A percentile compares a stretch with the other conserved stretches of the same genome.
Evolutionary conservation across 92 coral and sea anemone genomes (phyloP).

Genomic region (Chrysogorgia sp.): DNA sequence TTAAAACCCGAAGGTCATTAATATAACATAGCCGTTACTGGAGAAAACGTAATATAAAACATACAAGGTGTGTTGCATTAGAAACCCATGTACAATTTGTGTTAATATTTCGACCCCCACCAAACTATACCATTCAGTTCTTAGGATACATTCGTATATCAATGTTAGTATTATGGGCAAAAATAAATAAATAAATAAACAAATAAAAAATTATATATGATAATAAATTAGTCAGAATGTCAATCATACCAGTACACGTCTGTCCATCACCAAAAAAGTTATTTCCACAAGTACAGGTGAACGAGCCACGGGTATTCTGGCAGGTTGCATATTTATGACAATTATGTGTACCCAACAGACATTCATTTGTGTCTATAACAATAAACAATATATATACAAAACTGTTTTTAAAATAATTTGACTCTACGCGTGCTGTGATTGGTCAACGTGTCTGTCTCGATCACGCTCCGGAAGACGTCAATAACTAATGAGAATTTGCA

Average conservation of each 20-base stretch:
- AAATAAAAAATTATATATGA: not conserved
- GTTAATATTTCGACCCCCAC: not conserved
- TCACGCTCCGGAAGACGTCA: too few species aligned
- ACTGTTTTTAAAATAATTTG: not conserved
- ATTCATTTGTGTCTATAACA: conserved; percentile 25
- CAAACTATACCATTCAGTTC: not conserved
- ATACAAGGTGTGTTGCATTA: too few species aligned
- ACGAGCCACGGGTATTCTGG: conserved; percentile 5
- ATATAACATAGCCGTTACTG: too few species aligned
- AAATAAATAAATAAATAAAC: too few species aligned
- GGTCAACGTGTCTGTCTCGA: not conserved
- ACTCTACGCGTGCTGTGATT: too few species aligned
- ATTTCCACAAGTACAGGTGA: not conserved
- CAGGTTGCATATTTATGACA: conserved; percentile 11
- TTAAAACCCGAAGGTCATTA: too few species aligned
- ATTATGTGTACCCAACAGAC: conserved; percentile 12
- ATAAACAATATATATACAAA: not conserved
- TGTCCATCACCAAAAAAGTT: conserved; percentile 18
- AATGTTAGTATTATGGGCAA: not conserved
- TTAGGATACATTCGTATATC: not conserved
- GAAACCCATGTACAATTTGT: not conserved
- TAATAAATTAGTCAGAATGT: not conserved
- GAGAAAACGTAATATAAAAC: too few species aligned
- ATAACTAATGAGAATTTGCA: too few species aligned
- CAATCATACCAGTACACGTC: conserved; percentile 2